These are phyloP conservation scores for Apodemus speciosus DNA, from an alignment of 2,113 vertebrate species.

Conservation along the genomic window DNA sequence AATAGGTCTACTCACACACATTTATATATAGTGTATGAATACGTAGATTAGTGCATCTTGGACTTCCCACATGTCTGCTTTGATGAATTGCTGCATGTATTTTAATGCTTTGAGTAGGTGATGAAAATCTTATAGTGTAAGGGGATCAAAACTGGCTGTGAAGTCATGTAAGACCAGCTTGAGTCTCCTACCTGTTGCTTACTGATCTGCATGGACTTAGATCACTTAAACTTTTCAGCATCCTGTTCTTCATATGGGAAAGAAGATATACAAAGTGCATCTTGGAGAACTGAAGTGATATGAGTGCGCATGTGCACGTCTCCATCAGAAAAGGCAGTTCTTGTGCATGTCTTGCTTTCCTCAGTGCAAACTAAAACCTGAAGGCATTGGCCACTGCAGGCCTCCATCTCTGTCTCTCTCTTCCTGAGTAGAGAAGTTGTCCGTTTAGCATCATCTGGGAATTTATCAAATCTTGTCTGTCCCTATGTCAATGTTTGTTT, in stretches of 20 bases:
- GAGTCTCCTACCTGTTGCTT: neutral
- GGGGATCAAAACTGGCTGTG: neutral
- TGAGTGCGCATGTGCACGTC: neutral
- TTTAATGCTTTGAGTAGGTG: neutral
- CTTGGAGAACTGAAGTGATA: neutral
- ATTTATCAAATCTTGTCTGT: neutral
- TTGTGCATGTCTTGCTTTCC: constrained; percentile 64
- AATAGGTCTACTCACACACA: too few relatives aligned
- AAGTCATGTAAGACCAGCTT: fast-evolving
- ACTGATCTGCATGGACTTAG: neutral
- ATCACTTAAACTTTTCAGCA: neutral
- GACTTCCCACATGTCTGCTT: neutral
- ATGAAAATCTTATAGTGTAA: fast-evolving
- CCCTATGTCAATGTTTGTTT: neutral
- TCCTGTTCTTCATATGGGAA: neutral
- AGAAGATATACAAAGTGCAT: neutral
- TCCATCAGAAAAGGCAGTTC: constrained; percentile 55
- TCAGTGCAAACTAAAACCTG: neutral
- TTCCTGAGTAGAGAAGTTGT: neutral
- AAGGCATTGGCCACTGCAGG: constrained; percentile 26
- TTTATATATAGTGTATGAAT: neutral
- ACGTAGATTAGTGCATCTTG: neutral
- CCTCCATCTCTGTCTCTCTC: neutral
- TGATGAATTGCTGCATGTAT: fast-evolving
- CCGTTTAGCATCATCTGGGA: neutral